phyloP scores from a whole-genome alignment of 1,140 invertebrate genomes.

The Macrotrachela quadricornifera region DNA sequence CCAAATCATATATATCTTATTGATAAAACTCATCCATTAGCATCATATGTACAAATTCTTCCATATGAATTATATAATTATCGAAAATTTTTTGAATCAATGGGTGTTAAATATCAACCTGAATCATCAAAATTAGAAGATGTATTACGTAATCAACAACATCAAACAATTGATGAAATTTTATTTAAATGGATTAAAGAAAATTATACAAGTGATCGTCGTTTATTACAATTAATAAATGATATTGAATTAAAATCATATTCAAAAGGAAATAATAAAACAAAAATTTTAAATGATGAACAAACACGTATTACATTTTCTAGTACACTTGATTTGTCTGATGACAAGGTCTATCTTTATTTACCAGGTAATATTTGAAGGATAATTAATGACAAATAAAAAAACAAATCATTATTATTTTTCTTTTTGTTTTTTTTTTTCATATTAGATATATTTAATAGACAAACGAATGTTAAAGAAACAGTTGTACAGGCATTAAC shows the following conservation, averaged over 20 bases:
- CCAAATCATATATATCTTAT: not conserved
- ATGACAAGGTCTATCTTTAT: not conserved
- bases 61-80: slow-evolving; percentile 6
- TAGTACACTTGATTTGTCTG: not conserved
- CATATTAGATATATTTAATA: not conserved
- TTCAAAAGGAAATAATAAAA: not conserved
- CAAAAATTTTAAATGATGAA: not conserved
- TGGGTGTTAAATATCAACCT: slow-evolving; percentile 2
- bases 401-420: not conserved
- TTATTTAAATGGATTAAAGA: not conserved
- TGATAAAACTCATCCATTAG: slow-evolving; percentile 4
- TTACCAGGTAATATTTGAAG: not conserved
- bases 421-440: no score
- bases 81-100: slow-evolving; percentile 5
- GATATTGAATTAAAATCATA: not conserved
- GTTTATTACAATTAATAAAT: not conserved
- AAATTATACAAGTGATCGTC: not conserved
- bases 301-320: not conserved
- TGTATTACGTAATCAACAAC: no score
- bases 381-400: not conserved
- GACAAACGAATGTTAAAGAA: not conserved
- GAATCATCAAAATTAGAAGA: not conserved
- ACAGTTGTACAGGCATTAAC: not conserved
- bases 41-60: not conserved
- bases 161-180: no score